These are phyloP conservation scores for Thymelicus sylvestris DNA, from an alignment of 2,888 invertebrate species.

Conservation along the genomic window DNA sequence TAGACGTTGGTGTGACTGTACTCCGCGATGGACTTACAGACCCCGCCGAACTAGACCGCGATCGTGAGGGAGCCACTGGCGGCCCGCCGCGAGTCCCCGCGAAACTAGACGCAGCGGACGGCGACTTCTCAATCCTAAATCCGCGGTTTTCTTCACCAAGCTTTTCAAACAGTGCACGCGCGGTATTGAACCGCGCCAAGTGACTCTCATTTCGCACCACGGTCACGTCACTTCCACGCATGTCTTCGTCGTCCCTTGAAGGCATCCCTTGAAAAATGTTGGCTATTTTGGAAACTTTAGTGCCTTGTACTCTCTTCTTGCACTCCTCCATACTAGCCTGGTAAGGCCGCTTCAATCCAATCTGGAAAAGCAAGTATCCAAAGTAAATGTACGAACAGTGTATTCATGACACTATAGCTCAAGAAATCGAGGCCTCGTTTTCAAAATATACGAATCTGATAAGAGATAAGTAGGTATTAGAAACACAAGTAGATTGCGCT, in stretches of 20 bases:
- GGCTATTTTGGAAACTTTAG: constrained; percentile 96
- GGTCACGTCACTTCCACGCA: constrained; percentile 86
- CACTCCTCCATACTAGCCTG: constrained; percentile 88
- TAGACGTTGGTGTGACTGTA: constrained; percentile 81
- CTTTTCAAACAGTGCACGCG: constrained; percentile 95
- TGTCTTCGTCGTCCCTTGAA: constrained; percentile 82
- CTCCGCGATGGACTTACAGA: constrained; percentile 84
- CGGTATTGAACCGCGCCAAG: constrained; percentile 95
- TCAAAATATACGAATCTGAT: constrained; percentile 59
- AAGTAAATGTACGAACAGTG: constrained; percentile 55
- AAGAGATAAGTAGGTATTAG: constrained; percentile 71
- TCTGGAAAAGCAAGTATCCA: constrained; percentile 70
- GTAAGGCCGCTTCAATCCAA: constrained; percentile 79
- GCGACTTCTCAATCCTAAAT: constrained; percentile 85
- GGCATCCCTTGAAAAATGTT: constrained; percentile 94
- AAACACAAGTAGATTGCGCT: constrained; percentile 67
- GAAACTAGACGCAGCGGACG: constrained; percentile 82
- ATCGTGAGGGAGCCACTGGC: constrained; percentile 82
- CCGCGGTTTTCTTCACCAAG: constrained; percentile 90
- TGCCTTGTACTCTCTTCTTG: constrained; percentile 87
- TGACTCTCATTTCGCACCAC: constrained; percentile 95
- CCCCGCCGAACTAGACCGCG: constrained; percentile 88
- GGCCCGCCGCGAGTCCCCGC: constrained; percentile 83
- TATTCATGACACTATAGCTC: constrained; percentile 46
- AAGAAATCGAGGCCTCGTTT: constrained; percentile 59